Evolutionary conservation across 2,888 invertebrate species (phyloP).

Genomic region (Eledona agricola): DNA sequence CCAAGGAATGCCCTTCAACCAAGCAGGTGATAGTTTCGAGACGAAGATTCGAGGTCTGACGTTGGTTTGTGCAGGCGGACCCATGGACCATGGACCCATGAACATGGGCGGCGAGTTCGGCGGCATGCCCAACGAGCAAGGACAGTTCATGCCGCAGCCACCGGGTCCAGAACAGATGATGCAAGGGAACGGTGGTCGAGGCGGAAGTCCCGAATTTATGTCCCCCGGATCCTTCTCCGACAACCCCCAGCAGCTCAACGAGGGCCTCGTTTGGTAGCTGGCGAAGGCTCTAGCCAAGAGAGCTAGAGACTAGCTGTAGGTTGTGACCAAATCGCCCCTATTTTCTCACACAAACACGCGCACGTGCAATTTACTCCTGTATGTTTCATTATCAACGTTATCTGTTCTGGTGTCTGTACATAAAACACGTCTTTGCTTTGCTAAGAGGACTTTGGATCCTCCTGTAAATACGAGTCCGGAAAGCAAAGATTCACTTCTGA

Average conservation of each 20-base stretch:
- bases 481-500: constrained; percentile 35
- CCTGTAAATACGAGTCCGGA: constrained; percentile 13
- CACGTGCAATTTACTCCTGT: constrained; percentile 25
- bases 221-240: constrained; percentile 70
- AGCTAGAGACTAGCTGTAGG: constrained; percentile 55
- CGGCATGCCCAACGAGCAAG: constrained; percentile 73
- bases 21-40: constrained; percentile 72
- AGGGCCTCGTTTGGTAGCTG: constrained; percentile 79
- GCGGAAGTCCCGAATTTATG: constrained; percentile 80
- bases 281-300: constrained; percentile 63
- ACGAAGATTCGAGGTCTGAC: neutral
- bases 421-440: constrained; percentile 19
- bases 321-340: constrained; percentile 25
- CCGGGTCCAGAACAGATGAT: constrained; percentile 72
- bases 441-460: constrained; percentile 4
- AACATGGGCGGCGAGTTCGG: constrained; percentile 83
- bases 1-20: constrained; percentile 69
- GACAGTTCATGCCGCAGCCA: constrained; percentile 67
- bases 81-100: constrained; percentile 75
- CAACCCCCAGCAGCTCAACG: constrained; percentile 77
- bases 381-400: constrained; percentile 36
- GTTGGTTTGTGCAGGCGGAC: constrained; percentile 67
- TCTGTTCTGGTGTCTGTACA: constrained; percentile 28
- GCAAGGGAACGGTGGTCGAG: constrained; percentile 65
- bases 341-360: constrained; percentile 8